These are phyloP conservation scores for Drosophila tripunctata DNA, from an alignment of 2,888 invertebrate genomes.

Conservation along the genomic window DNA sequence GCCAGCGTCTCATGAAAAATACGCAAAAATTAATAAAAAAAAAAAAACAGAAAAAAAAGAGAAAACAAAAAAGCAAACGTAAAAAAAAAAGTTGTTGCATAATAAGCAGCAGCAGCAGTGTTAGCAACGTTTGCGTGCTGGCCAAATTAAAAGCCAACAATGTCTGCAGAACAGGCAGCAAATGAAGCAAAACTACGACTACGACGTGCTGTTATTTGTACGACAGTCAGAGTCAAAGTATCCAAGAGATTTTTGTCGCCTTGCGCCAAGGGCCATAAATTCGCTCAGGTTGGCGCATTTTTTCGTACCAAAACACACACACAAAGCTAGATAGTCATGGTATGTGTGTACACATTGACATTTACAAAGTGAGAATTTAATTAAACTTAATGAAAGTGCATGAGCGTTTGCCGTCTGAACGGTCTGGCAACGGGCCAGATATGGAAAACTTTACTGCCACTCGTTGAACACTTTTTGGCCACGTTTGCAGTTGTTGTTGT, in stretches of 20 bases:
- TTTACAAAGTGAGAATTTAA: constrained; percentile 78
- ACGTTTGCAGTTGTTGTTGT: constrained; percentile 16
- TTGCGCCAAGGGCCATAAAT: constrained; percentile 68
- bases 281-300: constrained; percentile 73
- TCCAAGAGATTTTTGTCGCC: constrained; percentile 74
- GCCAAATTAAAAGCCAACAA: constrained; percentile 78
- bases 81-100: constrained; percentile 55
- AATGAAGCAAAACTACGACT: constrained; percentile 76
- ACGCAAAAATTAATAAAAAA: constrained; percentile 69
- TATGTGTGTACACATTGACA: constrained; percentile 64
- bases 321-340: constrained; percentile 47
- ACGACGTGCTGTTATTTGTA: constrained; percentile 74
- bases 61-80: constrained; percentile 44
- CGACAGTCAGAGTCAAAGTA: constrained; percentile 19
- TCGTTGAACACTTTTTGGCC: constrained; percentile 50
- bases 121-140: constrained; percentile 54
- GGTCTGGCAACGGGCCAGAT: constrained; percentile 54
- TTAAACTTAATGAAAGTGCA: constrained; percentile 78
- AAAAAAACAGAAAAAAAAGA: neutral
- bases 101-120: constrained; percentile 62
- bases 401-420: constrained; percentile 38
- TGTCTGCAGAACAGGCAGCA: constrained; percentile 66
- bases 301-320: constrained; percentile 26
- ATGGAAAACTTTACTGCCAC: constrained; percentile 24
- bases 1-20: constrained; percentile 63